Conservation (phyloP, 2,888 invertebrate species). For the Halictus ligatus region DNA sequence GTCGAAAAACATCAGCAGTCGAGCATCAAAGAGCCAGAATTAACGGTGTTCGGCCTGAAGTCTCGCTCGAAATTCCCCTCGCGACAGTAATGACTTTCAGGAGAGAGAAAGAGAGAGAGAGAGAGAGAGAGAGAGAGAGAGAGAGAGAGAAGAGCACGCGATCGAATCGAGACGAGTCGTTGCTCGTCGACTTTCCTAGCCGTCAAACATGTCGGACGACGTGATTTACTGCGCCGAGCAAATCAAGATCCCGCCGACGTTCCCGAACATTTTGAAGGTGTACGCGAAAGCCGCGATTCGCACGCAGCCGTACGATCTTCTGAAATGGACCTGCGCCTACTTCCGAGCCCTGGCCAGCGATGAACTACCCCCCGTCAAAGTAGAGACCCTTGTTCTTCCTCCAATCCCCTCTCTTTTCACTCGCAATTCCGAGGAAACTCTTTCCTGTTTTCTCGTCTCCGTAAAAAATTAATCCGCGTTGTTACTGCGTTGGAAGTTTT, state of each 20-base stretch:
- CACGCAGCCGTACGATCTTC: constrained; percentile 94
- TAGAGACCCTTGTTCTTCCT: constrained; percentile 74
- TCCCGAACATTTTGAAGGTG: constrained; percentile 92
- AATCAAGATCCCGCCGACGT: constrained; percentile 92
- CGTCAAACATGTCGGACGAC: constrained; percentile 55
- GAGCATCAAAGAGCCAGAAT: constrained; percentile 23
- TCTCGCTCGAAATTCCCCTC: constrained; percentile 9
- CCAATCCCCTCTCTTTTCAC: neutral
- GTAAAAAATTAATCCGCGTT: neutral
- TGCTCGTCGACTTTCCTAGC: constrained; percentile 36
- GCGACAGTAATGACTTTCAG: constrained; percentile 31
- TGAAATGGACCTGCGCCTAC: constrained; percentile 92
- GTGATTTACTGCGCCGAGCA: constrained; percentile 92
- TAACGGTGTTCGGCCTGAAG: constrained; percentile 10
- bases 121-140: neutral
- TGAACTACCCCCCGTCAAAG: constrained; percentile 91
- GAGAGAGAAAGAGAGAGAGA: neutral
- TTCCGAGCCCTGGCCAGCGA: constrained; percentile 91
- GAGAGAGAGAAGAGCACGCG: neutral
- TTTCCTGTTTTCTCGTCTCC: neutral
- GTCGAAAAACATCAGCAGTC: constrained; percentile 16
- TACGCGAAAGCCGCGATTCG: constrained; percentile 96
- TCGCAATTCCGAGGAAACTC: neutral
- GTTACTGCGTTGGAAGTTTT: neutral
- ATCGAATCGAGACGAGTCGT: constrained; percentile 45